Base-by-base conservation (phyloP, 2,113 vertebrate genomes). In the Nycticorax nycticorax region DNA sequence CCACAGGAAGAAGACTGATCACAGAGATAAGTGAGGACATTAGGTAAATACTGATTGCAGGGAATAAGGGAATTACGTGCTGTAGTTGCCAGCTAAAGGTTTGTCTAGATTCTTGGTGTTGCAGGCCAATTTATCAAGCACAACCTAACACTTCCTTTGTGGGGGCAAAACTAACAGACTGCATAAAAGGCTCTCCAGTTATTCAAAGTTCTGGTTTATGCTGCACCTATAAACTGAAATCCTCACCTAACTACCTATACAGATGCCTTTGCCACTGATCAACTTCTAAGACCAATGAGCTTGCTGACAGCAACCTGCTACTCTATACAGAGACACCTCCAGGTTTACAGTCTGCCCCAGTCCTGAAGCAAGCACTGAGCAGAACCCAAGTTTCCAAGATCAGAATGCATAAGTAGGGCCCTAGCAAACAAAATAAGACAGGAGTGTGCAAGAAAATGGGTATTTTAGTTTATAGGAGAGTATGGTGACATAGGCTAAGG, bases 381-480 rank as follows among this genome's bases (percentile, higher is more conserved):
- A 86, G 32, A 92, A 91, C 19, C 18, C 30, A 59, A 48, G 22
- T 15, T 39, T 78, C 35, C 73, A 89, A 60, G 33, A 89, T 19
- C 23, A 71, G 33, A 80, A 88, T 12, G 56, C 23, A 2, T 17
- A 67, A 55, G 37, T 7, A 56, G 11, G 21, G 33, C 27, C 21
- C 66, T 0, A 59, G 35, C 64, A 94, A 86, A 78, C 22, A 57
- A 85, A 57, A 63, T 9, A 81, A 59, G 21, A 52, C 19, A 66
- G n/a, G 0, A 59, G 1, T 0, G 1, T 48, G 37, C 27, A 86
- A 63, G 41, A 77, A 84, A 89, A 59, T 6, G 8, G 3, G 1
- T 17, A 53, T 64, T 66, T 78, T 57, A 52, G 14, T 52, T 69
- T 35, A 84, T 11, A 75, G 47, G 7, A 60, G 7, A 82, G 39